These are phyloP conservation scores for Pseudochaenichthys georgianus DNA, from an alignment of 2,797 vertebrate genomes.

Conservation along the genomic window DNA sequence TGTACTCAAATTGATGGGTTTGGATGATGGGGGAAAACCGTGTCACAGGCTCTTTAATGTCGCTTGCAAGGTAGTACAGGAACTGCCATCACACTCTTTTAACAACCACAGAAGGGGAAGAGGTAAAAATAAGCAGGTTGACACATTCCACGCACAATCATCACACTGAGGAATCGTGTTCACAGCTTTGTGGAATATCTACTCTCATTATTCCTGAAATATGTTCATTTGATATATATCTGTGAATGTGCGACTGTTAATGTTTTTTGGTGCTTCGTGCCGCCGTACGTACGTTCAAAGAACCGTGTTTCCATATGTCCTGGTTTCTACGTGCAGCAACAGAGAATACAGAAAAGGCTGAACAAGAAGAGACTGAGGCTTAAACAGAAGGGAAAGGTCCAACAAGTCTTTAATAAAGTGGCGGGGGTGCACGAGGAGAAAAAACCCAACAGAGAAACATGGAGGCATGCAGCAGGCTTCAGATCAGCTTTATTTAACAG, in stretches of 20 bases:
- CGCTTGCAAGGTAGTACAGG: background rate
- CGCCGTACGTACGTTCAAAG: too few species aligned
- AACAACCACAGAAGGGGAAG: conserved; percentile 2
- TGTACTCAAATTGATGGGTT: too few species aligned
- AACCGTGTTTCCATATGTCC: background rate
- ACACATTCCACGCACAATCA: conserved; percentile 16
- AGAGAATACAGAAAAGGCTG: background rate
- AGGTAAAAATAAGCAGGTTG: conserved; percentile 50
- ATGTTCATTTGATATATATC: conserved; percentile 1
- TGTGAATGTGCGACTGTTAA: background rate
- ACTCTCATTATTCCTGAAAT: background rate
- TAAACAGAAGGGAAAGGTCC: conserved; percentile 17
- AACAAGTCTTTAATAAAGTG: conserved; percentile 43
- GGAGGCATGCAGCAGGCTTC: conserved; percentile 75
- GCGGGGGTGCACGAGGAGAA: conserved; percentile 24
- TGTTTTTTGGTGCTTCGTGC: background rate
- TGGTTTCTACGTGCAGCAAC: background rate
- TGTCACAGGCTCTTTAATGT: too few species aligned
- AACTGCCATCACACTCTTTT: background rate
- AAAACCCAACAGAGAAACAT: conserved; percentile 46
- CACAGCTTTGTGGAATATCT: background rate
- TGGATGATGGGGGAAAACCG: too few species aligned
- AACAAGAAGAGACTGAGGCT: conserved; percentile 20
- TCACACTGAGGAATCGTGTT: conserved; percentile 11
- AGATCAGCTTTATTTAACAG: conserved; percentile 68